Conservation (phyloP, 1,140 invertebrate genomes). For the Brachionus paranguensis region DNA sequence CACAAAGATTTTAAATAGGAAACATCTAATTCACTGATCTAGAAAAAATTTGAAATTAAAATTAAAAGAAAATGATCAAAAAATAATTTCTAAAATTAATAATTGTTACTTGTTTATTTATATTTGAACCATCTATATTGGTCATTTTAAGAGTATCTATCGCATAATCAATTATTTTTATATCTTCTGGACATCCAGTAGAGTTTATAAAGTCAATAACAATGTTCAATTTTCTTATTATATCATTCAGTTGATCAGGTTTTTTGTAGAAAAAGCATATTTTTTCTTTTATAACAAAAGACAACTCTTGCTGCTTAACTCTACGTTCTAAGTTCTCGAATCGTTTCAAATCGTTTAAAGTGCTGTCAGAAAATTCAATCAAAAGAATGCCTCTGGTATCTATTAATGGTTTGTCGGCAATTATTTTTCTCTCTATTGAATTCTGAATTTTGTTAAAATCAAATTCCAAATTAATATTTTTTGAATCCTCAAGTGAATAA, state of each 20-base stretch:
- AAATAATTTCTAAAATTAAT: neutral
- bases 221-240: conserved; percentile 12
- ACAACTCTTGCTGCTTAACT: neutral
- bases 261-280: neutral
- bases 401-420: neutral
- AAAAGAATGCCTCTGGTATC: neutral
- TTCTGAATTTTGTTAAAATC: conserved; percentile 6
- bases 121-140: neutral
- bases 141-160: conserved; percentile 12
- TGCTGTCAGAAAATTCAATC: conserved; percentile 3
- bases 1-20: conserved; percentile 8
- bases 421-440: neutral
- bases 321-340: neutral
- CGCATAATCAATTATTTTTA: conserved; percentile 6
- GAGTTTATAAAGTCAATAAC: conserved; percentile 2
- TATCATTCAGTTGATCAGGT: conserved; percentile 6
- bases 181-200: neutral
- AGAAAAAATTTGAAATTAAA: neutral
- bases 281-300: neutral
- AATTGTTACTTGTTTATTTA: neutral
- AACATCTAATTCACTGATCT: conserved; percentile 14
- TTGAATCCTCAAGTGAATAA: neutral
- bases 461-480: conserved; percentile 14
- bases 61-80: neutral
- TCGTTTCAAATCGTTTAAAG: neutral